Conservation (phyloP, 2,113 vertebrate genomes). For the Lucifuga dentata region DNA sequence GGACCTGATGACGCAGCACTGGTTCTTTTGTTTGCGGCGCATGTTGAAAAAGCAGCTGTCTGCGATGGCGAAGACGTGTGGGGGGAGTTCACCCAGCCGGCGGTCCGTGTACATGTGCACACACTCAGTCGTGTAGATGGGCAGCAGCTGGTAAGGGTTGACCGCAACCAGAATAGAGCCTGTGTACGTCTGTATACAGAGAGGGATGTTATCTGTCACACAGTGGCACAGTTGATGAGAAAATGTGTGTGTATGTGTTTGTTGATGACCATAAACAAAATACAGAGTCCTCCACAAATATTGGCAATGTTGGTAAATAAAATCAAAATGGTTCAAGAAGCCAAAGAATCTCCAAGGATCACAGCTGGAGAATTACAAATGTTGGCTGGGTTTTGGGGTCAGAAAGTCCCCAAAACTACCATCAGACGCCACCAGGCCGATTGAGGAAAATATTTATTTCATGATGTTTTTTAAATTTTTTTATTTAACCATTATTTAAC, state of each 20-base stretch:
- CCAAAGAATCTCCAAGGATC: no score
- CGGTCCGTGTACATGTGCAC: slow-evolving; percentile 88
- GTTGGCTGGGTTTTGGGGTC: no score
- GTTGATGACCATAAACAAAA: slow-evolving; percentile 19
- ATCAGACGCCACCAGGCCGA: no score
- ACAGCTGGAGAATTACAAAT: no score
- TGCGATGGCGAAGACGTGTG: slow-evolving; percentile 94
- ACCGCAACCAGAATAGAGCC: slow-evolving; percentile 97
- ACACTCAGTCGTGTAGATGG: slow-evolving; percentile 91
- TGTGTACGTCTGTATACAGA: slow-evolving; percentile 89
- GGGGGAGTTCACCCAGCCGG: slow-evolving; percentile 91
- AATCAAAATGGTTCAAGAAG: no score
- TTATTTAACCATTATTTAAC: no score
- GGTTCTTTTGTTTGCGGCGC: slow-evolving; percentile 87
- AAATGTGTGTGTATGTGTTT: slow-evolving; percentile 8
- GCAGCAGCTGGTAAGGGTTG: slow-evolving; percentile 95
- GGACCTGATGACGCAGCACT: slow-evolving; percentile 98
- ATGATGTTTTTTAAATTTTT: no score
- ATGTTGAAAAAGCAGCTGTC: slow-evolving; percentile 97
- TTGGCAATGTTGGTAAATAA: no score
- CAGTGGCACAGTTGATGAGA: slow-evolving; percentile 14
- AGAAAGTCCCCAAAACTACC: no score
- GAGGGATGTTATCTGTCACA: slow-evolving; percentile 23
- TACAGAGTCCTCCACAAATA: no score
- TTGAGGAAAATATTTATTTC: no score